Conservation (phyloP, 2,113 vertebrate species). For the Cisticola juncidis region DNA sequence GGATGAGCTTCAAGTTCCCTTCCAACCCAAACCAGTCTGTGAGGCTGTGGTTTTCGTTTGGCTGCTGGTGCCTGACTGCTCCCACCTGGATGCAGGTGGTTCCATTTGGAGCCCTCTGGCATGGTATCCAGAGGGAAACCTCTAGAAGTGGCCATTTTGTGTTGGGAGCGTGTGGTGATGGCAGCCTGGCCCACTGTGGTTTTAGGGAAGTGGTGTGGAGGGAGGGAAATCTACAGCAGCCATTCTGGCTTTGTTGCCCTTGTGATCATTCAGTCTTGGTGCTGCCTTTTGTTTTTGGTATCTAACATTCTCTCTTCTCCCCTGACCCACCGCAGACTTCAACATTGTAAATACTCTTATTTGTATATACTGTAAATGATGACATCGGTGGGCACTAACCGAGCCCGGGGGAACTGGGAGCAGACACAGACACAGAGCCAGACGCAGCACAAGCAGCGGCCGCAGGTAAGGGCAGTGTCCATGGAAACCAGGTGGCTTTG, state of each 20-base stretch:
- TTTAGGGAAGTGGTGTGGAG: neutral
- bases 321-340: conserved; percentile 77
- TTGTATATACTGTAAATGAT: conserved; percentile 99
- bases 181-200: fast-evolving
- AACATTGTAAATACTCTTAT: conserved; percentile 99
- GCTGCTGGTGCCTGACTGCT: neutral
- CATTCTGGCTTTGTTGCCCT: neutral
- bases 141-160: neutral
- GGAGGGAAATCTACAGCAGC: fast-evolving
- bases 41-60: neutral
- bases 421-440: conserved; percentile 96
- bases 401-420: conserved; percentile 95
- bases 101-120: fast-evolving
- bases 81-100: neutral
- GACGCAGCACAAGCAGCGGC: conserved; percentile 91
- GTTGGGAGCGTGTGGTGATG: neutral
- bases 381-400: conserved; percentile 96
- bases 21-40: neutral
- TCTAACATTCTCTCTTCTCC: conserved; percentile 32
- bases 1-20: neutral
- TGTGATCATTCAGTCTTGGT: neutral
- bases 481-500: neutral
- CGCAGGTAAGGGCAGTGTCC: conserved; percentile 79
- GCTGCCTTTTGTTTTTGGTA: neutral
- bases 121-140: neutral